Base-by-base conservation (phyloP, 2,888 invertebrate genomes). In the Capitulum mitella region DNA sequence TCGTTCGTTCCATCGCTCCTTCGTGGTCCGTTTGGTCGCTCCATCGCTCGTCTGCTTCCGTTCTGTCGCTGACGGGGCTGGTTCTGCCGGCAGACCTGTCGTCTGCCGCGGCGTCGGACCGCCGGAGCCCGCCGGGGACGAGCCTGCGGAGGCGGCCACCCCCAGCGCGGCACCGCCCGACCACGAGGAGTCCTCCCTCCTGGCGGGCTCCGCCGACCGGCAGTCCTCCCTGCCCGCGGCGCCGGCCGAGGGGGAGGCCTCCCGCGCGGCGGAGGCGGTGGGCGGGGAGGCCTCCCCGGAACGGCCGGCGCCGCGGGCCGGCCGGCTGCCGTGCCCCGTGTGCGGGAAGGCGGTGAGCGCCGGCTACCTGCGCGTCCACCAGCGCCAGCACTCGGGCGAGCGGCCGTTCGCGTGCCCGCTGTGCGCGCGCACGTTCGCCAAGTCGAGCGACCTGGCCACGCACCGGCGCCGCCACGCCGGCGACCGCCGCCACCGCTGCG, bases 391-490 rank as follows among this genome's bases (percentile, higher is more conserved):
- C 43, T 43, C 40, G 10, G 74, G 74, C 0, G 40, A 74, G n/a
- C 37, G 74, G n/a, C 74, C 74, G n/a, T 74, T 74, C 74, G 5
- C 43, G 26, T 74, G 74, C 29, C 26, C n/a, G 19, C n/a, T 74
- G 40, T 74, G 74, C 43, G 16, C 40, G 8, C 74, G 74, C 74
- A 19, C 74, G 3, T 74, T 74, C n/a, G 43, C 74, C 74, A 43
- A 40, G n/a, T 43, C 37, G 14, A 43, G 43, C 40, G 43, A 40
- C 37, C 74, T 74, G 12, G 14, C 10, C 43, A 74, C 40, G n/a
- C 74, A 74, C 43, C 26, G 10, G 6, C 37, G 43, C 29, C 37
- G 40, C 5, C 74, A 74, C 40, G 43, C 74, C n/a, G 43, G 74
- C n/a, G 74, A 74, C 40, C 74, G 74, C 3, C 74, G 40, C 26